phyloP scores from a whole-genome alignment of 2,888 invertebrate genomes.

The Piscicola geometra region DNA sequence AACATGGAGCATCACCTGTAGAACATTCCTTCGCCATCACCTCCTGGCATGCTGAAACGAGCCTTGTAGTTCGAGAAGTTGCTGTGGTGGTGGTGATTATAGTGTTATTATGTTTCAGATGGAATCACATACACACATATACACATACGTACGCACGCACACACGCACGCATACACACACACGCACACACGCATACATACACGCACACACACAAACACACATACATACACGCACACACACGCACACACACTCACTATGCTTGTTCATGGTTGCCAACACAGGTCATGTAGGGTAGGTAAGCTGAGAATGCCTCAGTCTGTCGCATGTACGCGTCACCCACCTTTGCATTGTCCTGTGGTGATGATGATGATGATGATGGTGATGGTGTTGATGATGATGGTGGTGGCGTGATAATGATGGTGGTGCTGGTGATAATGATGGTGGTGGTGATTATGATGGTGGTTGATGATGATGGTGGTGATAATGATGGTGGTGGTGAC shows the following conservation, averaged over 20 bases:
- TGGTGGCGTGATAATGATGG: too few relatives aligned
- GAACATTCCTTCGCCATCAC: constrained; percentile 49
- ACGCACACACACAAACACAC: not conserved
- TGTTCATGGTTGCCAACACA: constrained; percentile 83
- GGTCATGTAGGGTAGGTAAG: constrained; percentile 75
- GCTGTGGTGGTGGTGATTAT: constrained; percentile 58
- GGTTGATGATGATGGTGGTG: too few relatives aligned
- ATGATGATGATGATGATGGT: too few relatives aligned
- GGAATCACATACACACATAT: not conserved
- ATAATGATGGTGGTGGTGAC: too few relatives aligned
- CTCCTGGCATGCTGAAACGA: constrained; percentile 60
- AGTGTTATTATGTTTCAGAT: too few relatives aligned
- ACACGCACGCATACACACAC: constrained; percentile 61
- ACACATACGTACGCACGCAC: not conserved
- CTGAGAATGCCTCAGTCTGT: constrained; percentile 81
- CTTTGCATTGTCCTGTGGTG: constrained; percentile 64
- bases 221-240: not conserved
- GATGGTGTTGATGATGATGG: too few relatives aligned
- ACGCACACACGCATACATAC: not conserved
- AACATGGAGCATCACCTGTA: constrained; percentile 46
- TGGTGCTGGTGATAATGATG: too few relatives aligned
- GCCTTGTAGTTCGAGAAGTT: constrained; percentile 91
- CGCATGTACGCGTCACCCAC: constrained; percentile 89
- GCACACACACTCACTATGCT: constrained; percentile 66
- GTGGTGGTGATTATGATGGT: too few relatives aligned